Evolutionary conservation across 2,888 invertebrate species (phyloP).

Genomic region (Pollenia labialis): DNA sequence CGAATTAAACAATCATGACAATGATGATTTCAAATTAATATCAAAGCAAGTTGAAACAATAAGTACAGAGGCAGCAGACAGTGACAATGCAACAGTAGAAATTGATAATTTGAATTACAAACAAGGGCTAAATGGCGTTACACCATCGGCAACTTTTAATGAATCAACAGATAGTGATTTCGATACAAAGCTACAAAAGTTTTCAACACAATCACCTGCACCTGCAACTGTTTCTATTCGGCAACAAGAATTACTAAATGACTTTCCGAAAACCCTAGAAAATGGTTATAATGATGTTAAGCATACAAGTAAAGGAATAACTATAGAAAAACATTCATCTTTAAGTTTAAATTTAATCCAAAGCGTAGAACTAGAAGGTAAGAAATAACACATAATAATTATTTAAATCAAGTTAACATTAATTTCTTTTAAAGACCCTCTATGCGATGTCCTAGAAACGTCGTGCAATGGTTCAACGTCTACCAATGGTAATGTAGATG

Average conservation of each 20-base stretch:
- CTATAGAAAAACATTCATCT: slow-evolving; percentile 69
- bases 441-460: slow-evolving; percentile 19
- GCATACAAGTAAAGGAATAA: slow-evolving; percentile 61
- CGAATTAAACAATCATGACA: slow-evolving; percentile 79
- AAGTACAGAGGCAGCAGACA: not conserved
- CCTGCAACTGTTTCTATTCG: not conserved
- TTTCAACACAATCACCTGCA: slow-evolving; percentile 16
- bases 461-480: slow-evolving; percentile 54
- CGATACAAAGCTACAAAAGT: slow-evolving; percentile 28
- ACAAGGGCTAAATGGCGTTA: slow-evolving; percentile 6
- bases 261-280: slow-evolving; percentile 44
- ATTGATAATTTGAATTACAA: slow-evolving; percentile 23
- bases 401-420: not conserved
- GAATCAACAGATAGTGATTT: slow-evolving; percentile 50
- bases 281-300: slow-evolving; percentile 56
- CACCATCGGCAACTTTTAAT: not conserved
- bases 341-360: slow-evolving; percentile 77
- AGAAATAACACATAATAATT: not conserved
- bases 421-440: slow-evolving; percentile 38
- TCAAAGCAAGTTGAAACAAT: slow-evolving; percentile 26
- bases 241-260: slow-evolving; percentile 13
- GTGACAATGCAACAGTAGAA: slow-evolving; percentile 37
- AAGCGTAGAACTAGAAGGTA: slow-evolving; percentile 79
- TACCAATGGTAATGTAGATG: slow-evolving; percentile 37
- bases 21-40: slow-evolving; percentile 71